Evolutionary conservation across 2,888 invertebrate genomes (phyloP).

Genomic region (Thera obeliscata): DNA sequence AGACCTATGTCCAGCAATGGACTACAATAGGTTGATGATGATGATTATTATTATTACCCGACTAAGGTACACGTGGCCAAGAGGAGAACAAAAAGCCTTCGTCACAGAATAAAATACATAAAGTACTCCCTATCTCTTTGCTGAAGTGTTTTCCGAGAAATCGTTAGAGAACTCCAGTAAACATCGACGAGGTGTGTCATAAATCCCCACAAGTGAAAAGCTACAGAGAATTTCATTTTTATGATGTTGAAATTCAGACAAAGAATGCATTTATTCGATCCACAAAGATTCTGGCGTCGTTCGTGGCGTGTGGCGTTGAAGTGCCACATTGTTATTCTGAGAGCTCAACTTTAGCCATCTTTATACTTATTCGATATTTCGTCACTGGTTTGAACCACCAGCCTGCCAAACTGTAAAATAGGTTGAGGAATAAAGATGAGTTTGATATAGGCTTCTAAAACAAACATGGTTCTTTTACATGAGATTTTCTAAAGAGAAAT

Average conservation of each 20-base stretch:
- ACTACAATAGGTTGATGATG: no score
- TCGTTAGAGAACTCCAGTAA: slow-evolving; percentile 4
- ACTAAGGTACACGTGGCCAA: no score
- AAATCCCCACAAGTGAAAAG: slow-evolving; percentile 9
- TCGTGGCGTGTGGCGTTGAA: slow-evolving; percentile 9
- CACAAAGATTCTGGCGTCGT: slow-evolving; percentile 8
- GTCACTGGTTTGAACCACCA: not conserved
- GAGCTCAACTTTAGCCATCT: slow-evolving; percentile 9
- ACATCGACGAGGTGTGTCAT: slow-evolving; percentile 5
- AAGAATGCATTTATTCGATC: slow-evolving; percentile 23
- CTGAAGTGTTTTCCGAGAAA: slow-evolving; percentile 12
- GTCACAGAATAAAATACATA: not conserved
- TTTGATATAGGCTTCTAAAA: no score
- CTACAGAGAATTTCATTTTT: slow-evolving; percentile 12
- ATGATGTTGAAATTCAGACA: slow-evolving; percentile 15
- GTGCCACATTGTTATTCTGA: slow-evolving; percentile 24
- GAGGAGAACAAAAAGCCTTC: not conserved
- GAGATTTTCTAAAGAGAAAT: no score
- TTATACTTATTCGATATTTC: slow-evolving; percentile 5
- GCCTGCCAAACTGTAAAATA: not conserved
- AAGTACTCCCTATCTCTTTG: slow-evolving; percentile 1
- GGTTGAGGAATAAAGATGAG: not conserved
- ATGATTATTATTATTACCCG: no score
- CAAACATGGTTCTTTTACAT: no score
- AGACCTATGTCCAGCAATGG: no score